Evolutionary conservation across 2,797 vertebrate species (phyloP), one percentile per base, ranked within the genome.

Genomic region (Clamator glandarius): DNA sequence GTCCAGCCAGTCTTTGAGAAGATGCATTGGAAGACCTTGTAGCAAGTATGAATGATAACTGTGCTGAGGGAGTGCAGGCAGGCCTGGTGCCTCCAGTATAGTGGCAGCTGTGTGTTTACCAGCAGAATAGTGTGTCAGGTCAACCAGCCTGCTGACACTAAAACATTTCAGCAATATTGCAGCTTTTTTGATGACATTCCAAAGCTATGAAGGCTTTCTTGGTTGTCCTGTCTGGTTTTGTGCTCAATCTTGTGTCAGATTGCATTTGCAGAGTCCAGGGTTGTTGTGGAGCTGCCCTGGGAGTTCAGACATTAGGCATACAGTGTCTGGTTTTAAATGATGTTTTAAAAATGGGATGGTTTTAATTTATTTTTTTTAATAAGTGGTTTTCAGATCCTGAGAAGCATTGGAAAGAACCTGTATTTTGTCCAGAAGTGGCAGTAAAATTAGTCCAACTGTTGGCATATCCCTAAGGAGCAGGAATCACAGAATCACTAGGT

Each of bases 221-320:
- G 0, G 7, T 61, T 84, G 35, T 61, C 35, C 33, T 84, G 15
- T 6, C 33, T 51, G 8, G 18, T 74, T 83, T 51, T n/a, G 6
- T 0, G 7, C 17, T 83, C 9, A 8, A 0, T 75, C 20, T 86
- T 1, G 0, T 72, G 33, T 36, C 7, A 61, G 74, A 12, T 29
- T 74, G 29, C 0, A 0, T 21, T 91, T 1, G 1, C 24, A 17
- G 50, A 81, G 20, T 19, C 33, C 9, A 3, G 6, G 39, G 4
- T 23, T 8, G 48, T 20, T 55, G 35, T 21, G 69, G 82, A 79
- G 39, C 52, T 81, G 31, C 28, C 11, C 28, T 33, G 31, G 14
- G 35, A 81, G 11, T 48, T 48, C 26, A 16, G 17, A 26, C 10
- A 2, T 61, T 23, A 64, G 44, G 14, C 11, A 42, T 33, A 5